Evolutionary conservation across 2,797 vertebrate genomes (phyloP), one percentile per base, ranked within the genome.

Genomic region (Eutrigla gurnardus): DNA sequence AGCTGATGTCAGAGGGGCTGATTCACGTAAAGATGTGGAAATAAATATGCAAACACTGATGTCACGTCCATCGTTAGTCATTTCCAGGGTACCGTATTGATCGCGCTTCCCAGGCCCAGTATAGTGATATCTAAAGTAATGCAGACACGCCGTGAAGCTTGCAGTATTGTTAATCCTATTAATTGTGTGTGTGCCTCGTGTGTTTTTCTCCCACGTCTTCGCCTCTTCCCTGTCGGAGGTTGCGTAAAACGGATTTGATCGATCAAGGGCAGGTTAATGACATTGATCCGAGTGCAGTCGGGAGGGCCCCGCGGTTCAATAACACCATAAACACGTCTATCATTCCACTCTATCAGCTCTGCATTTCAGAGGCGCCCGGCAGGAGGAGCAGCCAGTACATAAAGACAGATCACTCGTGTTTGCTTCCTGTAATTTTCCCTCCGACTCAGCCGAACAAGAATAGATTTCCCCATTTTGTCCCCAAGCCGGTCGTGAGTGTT

Each of bases 41-140:
- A 91, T 87, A 85, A 89, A 87, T 74, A 64, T 81, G 79, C 78
- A 83, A 87, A 83, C 68, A 39, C 54, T 84, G 84, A 82, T 45
- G 68, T 85, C 62, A 83, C 45, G 57, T 45, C 6, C 15, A 7
- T 57, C 25, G n/a, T n/a, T n/a, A n/a, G 3, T 52, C n/a, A 57
- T 52, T 53, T 69, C 69, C 62, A 61, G 5, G 36, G 33, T 18
- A 17, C 54, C 18, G 25, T 67, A n/a, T 63, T 39, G 33, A 57
- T 78, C 7, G n/a, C 49, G 17, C 47, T 36, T 70, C 65, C 36
- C 15, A 36, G 39, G 25, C 60, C 25, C 39, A 49, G 43, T 70
- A 5, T 32, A 15, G 18, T 67, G 7, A 64, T 55, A 69, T 73
- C 73, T 53, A 40, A 52, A 69, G 52, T 13, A 3, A 12, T 13